Percentiles rank a stretch among this genome's conserved stretches.
Evolutionary conservation across 2,888 invertebrate genomes (phyloP).

Genomic region (Chrysina gloriosa): DNA sequence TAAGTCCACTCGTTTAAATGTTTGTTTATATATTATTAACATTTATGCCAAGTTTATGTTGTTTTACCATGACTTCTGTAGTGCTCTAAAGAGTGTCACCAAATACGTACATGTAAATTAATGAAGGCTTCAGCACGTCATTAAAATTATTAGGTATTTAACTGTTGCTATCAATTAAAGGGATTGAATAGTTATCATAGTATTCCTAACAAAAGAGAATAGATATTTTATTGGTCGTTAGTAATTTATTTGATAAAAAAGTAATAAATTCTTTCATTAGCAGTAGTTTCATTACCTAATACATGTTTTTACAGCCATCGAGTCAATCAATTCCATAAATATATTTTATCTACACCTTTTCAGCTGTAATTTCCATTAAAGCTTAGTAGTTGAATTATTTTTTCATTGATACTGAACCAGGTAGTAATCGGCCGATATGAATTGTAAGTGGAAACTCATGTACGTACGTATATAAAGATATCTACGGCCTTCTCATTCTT

Average conservation of each 20-base stretch:
- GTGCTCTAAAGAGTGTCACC: too few species aligned
- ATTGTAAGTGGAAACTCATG: slow-evolving; percentile 53
- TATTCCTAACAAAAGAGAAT: neutral
- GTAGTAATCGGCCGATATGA: slow-evolving; percentile 51
- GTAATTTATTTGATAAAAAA: slow-evolving; percentile 25
- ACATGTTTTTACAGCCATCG: slow-evolving; percentile 27
- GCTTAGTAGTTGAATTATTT: slow-evolving; percentile 44
- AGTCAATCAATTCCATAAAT: slow-evolving; percentile 34
- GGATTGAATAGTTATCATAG: too few species aligned
- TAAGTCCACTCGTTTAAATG: too few species aligned
- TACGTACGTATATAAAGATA: slow-evolving; percentile 42
- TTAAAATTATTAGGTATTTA: neutral
- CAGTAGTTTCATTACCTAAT: slow-evolving; percentile 33
- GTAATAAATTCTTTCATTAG: slow-evolving; percentile 22
- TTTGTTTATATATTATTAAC: too few species aligned
- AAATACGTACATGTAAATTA: too few species aligned
- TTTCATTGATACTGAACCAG: slow-evolving; percentile 47
- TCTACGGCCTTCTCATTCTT: slow-evolving; percentile 29
- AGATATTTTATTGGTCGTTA: slow-evolving; percentile 1
- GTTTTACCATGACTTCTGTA: too few species aligned
- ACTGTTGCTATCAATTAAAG: slow-evolving; percentile 3
- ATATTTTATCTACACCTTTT: slow-evolving; percentile 35
- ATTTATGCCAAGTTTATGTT: too few species aligned
- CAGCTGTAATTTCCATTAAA: slow-evolving; percentile 51
- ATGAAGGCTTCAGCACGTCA: neutral